phyloP scores from a whole-genome alignment of 2,113 vertebrate genomes.

The Tursiops truncatus region DNA sequence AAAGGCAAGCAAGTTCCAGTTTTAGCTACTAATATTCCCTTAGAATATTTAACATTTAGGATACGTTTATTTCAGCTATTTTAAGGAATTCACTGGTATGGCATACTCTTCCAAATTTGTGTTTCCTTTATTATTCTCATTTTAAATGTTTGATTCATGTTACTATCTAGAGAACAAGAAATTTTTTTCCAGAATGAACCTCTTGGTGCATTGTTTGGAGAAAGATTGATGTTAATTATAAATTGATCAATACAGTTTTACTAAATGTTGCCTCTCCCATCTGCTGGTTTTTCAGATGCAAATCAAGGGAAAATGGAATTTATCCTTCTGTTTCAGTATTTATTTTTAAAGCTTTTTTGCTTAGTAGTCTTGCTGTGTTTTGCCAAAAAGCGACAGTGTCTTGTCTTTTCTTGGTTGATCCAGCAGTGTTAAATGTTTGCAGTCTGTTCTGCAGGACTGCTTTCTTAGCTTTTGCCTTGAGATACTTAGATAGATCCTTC shows the following conservation, averaged over 20 bases:
- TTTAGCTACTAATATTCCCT: background rate
- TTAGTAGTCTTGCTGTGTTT: background rate
- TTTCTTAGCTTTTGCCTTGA: slow-evolving; percentile 15
- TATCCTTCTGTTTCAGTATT: background rate
- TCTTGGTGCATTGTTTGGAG: background rate
- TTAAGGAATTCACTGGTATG: slow-evolving; percentile 18
- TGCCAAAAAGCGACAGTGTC: background rate
- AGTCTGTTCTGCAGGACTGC: background rate
- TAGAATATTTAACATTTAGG: background rate
- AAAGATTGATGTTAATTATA: background rate
- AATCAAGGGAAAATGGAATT: background rate
- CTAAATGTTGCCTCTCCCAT: background rate
- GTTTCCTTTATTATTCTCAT: slow-evolving; percentile 1
- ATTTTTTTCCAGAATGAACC: background rate
- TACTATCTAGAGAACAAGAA: background rate
- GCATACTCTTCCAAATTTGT: background rate
- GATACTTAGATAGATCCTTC: background rate
- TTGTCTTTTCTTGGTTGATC: background rate
- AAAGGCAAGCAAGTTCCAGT: slow-evolving; percentile 14
- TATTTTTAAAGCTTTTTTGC: background rate
- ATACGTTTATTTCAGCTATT: background rate
- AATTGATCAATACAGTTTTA: background rate
- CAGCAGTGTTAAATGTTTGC: background rate
- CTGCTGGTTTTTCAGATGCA: background rate
- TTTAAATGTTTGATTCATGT: background rate